Evolutionary conservation across 2,797 vertebrate species (phyloP).

Genomic region (Vireo griseus): DNA sequence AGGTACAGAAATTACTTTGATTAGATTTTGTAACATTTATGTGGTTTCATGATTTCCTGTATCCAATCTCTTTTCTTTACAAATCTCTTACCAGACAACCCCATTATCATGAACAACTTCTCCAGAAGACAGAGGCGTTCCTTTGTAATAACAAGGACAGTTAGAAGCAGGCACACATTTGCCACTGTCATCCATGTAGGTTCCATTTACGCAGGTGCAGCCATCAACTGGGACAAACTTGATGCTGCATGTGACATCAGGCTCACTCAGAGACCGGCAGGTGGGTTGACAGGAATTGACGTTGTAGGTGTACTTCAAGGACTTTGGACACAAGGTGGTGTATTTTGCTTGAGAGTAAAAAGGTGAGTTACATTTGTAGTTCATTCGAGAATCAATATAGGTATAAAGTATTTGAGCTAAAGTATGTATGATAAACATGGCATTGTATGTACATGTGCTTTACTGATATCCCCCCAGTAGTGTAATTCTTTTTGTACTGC

Average conservation of each 20-base stretch:
- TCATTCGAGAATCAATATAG: not conserved
- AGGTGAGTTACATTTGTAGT: not conserved
- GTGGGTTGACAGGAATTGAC: conserved; percentile 74
- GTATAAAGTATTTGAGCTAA: not conserved
- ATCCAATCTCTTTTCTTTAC: not conserved
- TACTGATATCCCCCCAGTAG: not conserved
- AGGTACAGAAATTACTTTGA: not conserved
- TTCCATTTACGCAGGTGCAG: conserved; percentile 79
- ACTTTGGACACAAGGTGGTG: conserved; percentile 75
- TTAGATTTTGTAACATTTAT: not conserved
- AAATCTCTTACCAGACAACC: conserved; percentile 78
- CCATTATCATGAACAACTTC: conserved; percentile 79
- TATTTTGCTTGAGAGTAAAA: conserved; percentile 75
- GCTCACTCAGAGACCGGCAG: conserved; percentile 76
- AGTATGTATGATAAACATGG: not conserved
- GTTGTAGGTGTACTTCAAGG: conserved; percentile 76
- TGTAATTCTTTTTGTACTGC: not conserved
- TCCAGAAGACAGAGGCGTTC: conserved; percentile 74
- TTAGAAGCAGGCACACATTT: conserved; percentile 77
- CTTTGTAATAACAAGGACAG: conserved; percentile 86
- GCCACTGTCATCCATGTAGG: conserved; percentile 79
- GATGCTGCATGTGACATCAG: conserved; percentile 77
- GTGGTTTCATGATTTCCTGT: not conserved
- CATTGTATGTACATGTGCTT: not conserved
- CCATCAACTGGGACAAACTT: conserved; percentile 82